A percentile compares a stretch with the other conserved stretches of the same genome.
These are phyloP conservation scores for Tringa solitaria DNA, from an alignment of 2,113 vertebrate species.

Conservation along the genomic window DNA sequence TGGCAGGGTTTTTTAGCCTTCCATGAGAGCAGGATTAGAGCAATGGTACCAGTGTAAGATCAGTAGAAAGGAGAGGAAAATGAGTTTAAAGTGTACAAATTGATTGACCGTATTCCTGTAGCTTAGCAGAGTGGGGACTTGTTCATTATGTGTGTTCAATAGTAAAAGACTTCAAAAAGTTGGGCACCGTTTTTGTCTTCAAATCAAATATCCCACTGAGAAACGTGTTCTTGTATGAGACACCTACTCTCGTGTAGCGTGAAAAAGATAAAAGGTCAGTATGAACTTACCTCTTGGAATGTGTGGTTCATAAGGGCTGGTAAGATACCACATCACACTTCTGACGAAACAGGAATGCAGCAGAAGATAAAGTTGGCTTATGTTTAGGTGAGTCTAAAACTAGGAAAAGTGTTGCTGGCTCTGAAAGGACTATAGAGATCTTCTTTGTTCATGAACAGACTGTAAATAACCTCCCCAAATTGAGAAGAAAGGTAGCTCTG, in stretches of 20 bases:
- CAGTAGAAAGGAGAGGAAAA: not conserved
- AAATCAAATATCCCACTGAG: not conserved
- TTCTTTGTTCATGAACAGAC: not conserved
- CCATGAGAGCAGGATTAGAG: not conserved
- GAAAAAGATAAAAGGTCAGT: not conserved
- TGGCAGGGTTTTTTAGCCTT: slow-evolving; percentile 3
- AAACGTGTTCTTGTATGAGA: not conserved
- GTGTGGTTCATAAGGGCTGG: not conserved
- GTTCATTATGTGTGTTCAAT: not conserved
- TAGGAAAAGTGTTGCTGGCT: not conserved
- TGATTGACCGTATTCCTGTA: not conserved
- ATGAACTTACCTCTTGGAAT: not conserved
- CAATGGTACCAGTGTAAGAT: not conserved
- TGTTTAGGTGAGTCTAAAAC: slow-evolving; percentile 2
- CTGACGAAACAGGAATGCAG: not conserved
- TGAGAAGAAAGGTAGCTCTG: not conserved
- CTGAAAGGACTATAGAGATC: not conserved
- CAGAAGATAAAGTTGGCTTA: slow-evolving; percentile 8
- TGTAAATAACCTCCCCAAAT: not conserved
- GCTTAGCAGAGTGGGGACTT: not conserved
- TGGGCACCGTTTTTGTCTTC: not conserved
- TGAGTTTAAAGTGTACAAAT: not conserved
- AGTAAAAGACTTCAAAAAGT: not conserved
- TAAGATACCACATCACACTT: not conserved
- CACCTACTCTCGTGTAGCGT: not conserved